Conservation (phyloP, 2,113 vertebrate genomes). For the Passer domesticus region DNA sequence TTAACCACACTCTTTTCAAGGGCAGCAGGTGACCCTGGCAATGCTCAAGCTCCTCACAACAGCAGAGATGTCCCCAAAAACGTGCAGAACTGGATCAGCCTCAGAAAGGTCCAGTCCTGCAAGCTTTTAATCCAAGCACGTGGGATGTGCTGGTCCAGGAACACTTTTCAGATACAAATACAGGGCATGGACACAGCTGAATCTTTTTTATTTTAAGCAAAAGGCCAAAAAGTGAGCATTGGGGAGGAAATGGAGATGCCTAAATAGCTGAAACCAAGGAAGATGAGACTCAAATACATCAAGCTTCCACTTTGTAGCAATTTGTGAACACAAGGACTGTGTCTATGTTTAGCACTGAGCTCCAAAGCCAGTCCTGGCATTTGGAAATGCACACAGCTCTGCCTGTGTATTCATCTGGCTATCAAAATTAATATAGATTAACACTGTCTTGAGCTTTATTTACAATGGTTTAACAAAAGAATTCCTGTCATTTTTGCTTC, state of each 20-base stretch:
- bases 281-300: neutral
- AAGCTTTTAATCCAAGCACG: fast-evolving
- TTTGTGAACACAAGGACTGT: neutral
- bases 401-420: neutral
- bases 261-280: neutral
- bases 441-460: neutral
- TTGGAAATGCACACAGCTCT: neutral
- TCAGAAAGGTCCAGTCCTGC: neutral
- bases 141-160: neutral
- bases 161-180: fast-evolving
- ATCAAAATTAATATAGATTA: neutral
- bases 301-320: neutral
- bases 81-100: fast-evolving
- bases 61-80: neutral
- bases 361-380: neutral
- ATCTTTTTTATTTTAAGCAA: neutral
- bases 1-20: neutral
- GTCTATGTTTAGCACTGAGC: neutral
- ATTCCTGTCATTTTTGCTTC: neutral
- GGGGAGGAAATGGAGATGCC: neutral
- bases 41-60: neutral
- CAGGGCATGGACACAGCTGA: neutral
- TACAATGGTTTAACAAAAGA: neutral
- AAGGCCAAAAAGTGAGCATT: neutral
- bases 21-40: neutral